Evolutionary conservation across 2,113 vertebrate genomes (phyloP).

Genomic region (Anguilla japonica): DNA sequence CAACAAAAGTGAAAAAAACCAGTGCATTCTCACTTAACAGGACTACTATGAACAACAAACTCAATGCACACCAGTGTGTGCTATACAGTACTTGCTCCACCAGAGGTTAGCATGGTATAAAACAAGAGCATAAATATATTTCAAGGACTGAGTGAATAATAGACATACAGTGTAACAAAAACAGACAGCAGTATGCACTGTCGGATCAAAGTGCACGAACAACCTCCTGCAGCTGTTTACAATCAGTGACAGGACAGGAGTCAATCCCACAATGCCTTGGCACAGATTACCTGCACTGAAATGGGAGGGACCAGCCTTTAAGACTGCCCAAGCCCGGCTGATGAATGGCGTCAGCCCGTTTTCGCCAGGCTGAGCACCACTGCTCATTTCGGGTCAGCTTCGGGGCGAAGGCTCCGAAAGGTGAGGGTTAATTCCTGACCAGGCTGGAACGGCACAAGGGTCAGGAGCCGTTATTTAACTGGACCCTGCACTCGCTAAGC

Average conservation of each 20-base stretch:
- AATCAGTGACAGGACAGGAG: neutral
- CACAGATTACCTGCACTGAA: neutral
- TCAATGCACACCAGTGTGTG: neutral
- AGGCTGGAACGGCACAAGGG: neutral
- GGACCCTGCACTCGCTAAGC: neutral
- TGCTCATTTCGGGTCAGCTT: neutral
- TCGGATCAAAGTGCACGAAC: neutral
- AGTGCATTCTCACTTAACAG: neutral
- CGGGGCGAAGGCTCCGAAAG: neutral
- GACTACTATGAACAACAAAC: neutral
- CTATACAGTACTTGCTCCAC: neutral
- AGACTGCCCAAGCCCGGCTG: neutral
- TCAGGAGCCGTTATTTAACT: neutral
- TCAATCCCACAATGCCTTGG: neutral
- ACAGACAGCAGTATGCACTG: neutral
- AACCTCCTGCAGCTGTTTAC: neutral
- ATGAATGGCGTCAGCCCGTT: neutral
- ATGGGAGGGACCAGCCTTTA: neutral
- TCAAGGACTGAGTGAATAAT: neutral
- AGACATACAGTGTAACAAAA: neutral
- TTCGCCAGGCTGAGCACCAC: neutral
- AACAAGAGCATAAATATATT: neutral
- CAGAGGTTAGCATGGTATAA: neutral
- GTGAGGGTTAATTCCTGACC: neutral
- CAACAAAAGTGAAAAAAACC: neutral